Evolutionary conservation across 2,797 vertebrate genomes (phyloP).

Genomic region (Linurgus olivaceus): DNA sequence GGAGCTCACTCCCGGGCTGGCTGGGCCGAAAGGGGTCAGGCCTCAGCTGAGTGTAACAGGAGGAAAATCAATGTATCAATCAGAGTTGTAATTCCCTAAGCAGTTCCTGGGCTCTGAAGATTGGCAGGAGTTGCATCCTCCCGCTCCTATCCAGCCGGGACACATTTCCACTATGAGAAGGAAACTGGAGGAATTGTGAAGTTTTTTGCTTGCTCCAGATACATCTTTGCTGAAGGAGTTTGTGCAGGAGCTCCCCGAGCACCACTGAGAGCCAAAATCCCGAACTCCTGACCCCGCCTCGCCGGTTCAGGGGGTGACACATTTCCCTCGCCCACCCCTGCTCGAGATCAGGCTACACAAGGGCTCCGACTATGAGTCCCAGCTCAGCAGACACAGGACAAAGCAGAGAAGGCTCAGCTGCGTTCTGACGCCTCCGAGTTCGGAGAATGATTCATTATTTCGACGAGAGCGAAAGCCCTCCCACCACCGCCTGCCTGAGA

Average conservation of each 20-base stretch:
- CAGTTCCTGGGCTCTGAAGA: neutral
- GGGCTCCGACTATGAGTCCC: neutral
- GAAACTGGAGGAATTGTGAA: neutral
- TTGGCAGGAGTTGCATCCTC: neutral
- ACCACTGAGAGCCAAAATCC: neutral
- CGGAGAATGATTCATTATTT: slow-evolving; percentile 58
- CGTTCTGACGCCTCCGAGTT: slow-evolving; percentile 33
- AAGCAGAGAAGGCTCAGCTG: slow-evolving; percentile 39
- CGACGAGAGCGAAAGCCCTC: neutral
- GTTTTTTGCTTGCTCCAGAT: neutral
- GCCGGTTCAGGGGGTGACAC: neutral
- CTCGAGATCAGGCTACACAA: neutral
- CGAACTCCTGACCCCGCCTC: neutral
- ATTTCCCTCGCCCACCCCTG: neutral
- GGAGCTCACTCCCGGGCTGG: neutral
- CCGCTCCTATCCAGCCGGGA: accelerated
- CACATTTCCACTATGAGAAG: neutral
- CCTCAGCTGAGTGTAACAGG: neutral
- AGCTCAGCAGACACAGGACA: slow-evolving; percentile 38
- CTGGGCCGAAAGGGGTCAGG: neutral
- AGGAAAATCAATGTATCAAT: neutral
- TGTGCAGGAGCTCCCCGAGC: neutral
- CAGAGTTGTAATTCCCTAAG: neutral
- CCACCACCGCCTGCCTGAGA: neutral
- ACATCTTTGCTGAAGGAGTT: neutral